Base-by-base conservation (phyloP, 2,888 invertebrate species). In the Parnassius orleans region DNA sequence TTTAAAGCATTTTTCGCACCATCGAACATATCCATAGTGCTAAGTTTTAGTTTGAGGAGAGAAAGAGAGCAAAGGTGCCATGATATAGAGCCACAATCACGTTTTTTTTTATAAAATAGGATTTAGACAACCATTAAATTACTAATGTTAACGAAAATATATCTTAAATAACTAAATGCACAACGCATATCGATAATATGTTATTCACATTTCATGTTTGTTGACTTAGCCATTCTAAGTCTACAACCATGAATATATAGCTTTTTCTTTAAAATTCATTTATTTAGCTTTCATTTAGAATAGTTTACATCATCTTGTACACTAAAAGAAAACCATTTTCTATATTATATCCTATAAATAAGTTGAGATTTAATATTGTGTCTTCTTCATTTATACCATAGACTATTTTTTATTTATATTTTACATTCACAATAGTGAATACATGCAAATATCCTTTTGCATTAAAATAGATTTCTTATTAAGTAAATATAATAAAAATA, bases 1-100 rank as follows among this genome's bases (percentile, higher is more conserved):
- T 64, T 66, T 67, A 67, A 67, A 67, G 67, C 67, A 64, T 67
- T 64, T 61, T 59, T 64, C 57, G 67, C 67, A 67, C 67, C 67
- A 64, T 67, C 53, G 51, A 57, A 58, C 33, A 64, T 65, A 44
- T 65, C 53, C 56, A 44, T 60, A 63, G 63, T 60, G 65, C 60
- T 51, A 57, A 44, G 46, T 12, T 43, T 63, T 51, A 47, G 24
- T 33, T 33, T 10, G 14, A 56, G 56, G 47, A 52, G 33, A 24
- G 48, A 51, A 62, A 61, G 51, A 64, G 64, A 66, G 63, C 59
- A 51, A 59, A 59, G n/a, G 50, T 46, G 14, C 43, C 41, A 53
- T 43, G 51, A 58, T 50, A 50, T 53, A 58, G 14, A 54, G 53
- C 44, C 54, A 33, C 33, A 58, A 24, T 44, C 42, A 53, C 46